Base-by-base conservation (phyloP, 1,140 invertebrate species). In the Heliconius congener region DNA sequence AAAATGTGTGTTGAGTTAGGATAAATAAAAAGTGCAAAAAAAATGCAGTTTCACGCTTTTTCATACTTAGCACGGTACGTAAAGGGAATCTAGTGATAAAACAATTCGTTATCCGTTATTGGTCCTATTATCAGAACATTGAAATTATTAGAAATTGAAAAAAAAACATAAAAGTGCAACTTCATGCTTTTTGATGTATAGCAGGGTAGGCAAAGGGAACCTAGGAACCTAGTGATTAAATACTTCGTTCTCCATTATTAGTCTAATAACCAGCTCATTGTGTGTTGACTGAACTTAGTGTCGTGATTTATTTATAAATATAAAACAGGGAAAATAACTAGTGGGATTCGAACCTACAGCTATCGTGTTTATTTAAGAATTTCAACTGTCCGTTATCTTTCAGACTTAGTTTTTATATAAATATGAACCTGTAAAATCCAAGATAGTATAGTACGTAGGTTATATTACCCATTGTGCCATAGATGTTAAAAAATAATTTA, bases 1-100 rank as follows among this genome's bases (percentile, higher is more conserved):
- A 46, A 74, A 79, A 79, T 78, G 73, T 74, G 23, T 79, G 57
- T 30, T 66, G 11, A 23, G 55, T 16, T 16, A 30, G 9, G 23
- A 13, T 66, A 66, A 27, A 66, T 27, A 66, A 30, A 30, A 66
- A 57, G 11, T 4, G 9, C 9, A 30, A 57, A n/a, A 8, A 23
- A n/a, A 57, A 8, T 8, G 8, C n/a, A 57, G n/a, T 19, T 23
- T 57, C 0, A 11, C 2, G 9, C 0, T 57, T 57, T 57, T 55
- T 55, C 2, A n/a, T 5, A 19, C 18, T 16, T 3, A 16, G 13
- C 13, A 46, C 4, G 3, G 42, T 46, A 16, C 4, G 42, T 46
- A 16, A 16, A 16, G 42, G 13, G 50, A 52, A 19, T 1, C 6
- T 52, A 52, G 50, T 52, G 50, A 19, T 52, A 18, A 6, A 0